These are phyloP conservation scores for Drosophila busckii DNA, from an alignment of 1,140 invertebrate genomes.

Conservation along the genomic window DNA sequence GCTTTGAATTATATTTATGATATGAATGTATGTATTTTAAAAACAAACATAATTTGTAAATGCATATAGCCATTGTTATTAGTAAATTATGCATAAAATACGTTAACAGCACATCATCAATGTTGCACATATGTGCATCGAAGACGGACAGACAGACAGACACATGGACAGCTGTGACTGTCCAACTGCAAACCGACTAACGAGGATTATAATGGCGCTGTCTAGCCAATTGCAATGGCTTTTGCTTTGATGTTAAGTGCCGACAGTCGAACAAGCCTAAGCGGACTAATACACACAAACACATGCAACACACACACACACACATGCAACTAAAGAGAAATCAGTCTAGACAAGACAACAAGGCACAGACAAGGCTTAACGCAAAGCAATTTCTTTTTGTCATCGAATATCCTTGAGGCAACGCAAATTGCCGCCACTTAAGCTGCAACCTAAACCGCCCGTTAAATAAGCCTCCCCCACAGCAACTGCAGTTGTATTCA, in stretches of 20 bases:
- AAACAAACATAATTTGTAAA: too few relatives aligned
- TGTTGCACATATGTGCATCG: constrained; percentile 1
- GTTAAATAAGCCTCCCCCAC: neutral
- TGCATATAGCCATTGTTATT: too few relatives aligned
- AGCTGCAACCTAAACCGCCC: constrained; percentile 24
- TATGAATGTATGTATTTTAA: too few relatives aligned
- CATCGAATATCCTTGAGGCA: constrained; percentile 73
- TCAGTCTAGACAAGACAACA: constrained; percentile 64
- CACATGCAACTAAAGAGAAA: constrained; percentile 29
- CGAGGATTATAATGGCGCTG: constrained; percentile 70
- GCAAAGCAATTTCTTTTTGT: constrained; percentile 75
- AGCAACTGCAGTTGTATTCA: constrained; percentile 15
- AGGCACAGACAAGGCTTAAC: constrained; percentile 67
- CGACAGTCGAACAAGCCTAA: constrained; percentile 72
- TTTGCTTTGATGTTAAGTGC: constrained; percentile 73
- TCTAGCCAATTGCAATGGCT: constrained; percentile 75
- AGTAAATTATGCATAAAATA: too few relatives aligned
- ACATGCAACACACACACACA: neutral
- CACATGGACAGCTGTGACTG: constrained; percentile 4
- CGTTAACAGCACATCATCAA: constrained; percentile 34
- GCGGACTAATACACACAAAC: constrained; percentile 67
- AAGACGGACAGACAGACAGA: constrained; percentile 16
- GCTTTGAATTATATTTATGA: too few relatives aligned
- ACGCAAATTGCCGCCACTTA: constrained; percentile 71
- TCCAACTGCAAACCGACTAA: constrained; percentile 44